Percentiles rank a stretch among this genome's conserved stretches.
These are phyloP conservation scores for Helleia helle DNA, from an alignment of 2,888 invertebrate species.

Conservation along the genomic window DNA sequence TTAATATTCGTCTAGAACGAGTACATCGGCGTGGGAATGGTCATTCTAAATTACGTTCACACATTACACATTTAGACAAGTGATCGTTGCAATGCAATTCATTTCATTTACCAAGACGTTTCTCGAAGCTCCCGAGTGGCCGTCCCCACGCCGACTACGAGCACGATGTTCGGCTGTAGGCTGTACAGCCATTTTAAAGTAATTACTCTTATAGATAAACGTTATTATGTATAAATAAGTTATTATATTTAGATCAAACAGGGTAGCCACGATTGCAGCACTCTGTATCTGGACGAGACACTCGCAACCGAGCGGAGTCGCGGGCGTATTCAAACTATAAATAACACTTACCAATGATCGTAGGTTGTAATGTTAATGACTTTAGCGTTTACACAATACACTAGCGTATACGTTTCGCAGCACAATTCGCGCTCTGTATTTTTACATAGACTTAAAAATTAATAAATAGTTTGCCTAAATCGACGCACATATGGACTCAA, in stretches of 20 bases:
- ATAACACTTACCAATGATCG: neutral
- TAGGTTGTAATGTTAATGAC: constrained; percentile 5
- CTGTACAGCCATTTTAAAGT: constrained; percentile 36
- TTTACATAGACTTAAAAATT: constrained; percentile 10
- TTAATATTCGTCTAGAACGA: constrained; percentile 21
- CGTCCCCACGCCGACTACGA: constrained; percentile 26
- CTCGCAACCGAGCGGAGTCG: constrained; percentile 28
- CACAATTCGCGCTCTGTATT: constrained; percentile 10
- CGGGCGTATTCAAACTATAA: constrained; percentile 4
- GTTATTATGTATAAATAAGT: constrained; percentile 55
- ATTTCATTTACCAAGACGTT: constrained; percentile 2
- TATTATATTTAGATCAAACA: constrained; percentile 66
- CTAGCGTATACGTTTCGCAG: constrained; percentile 9
- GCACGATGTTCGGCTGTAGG: constrained; percentile 45
- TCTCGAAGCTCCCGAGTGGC: constrained; percentile 9
- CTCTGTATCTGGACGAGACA: constrained; percentile 59
- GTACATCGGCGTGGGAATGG: constrained; percentile 13
- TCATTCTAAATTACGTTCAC: constrained; percentile 2
- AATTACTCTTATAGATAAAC: constrained; percentile 55
- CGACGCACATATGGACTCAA: constrained; percentile 11
- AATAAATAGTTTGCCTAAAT: constrained; percentile 10
- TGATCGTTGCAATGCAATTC: neutral
- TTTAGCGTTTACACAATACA: constrained; percentile 10
- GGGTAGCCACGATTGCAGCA: constrained; percentile 68
- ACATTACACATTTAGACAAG: neutral